These are phyloP conservation scores for Procambarus virginalis DNA, from an alignment of 1,140 invertebrate genomes.

Conservation along the genomic window DNA sequence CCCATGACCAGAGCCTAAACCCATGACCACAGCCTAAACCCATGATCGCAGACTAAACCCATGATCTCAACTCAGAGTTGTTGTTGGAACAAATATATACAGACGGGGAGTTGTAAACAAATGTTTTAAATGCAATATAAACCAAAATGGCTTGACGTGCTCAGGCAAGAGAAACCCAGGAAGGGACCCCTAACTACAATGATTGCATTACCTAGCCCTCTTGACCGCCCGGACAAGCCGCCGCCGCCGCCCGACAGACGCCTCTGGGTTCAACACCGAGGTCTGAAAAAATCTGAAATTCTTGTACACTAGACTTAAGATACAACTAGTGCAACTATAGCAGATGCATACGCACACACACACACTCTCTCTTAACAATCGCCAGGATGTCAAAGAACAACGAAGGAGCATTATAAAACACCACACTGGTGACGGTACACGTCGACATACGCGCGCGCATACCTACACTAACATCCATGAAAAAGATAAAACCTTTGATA, in stretches of 20 bases:
- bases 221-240: conserved; percentile 1
- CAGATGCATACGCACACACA: conserved; percentile 1
- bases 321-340: conserved; percentile 23
- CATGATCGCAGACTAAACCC: too few species aligned
- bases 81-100: background rate
- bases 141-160: conserved; percentile 9
- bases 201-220: conserved; percentile 62
- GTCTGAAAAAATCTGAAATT: background rate
- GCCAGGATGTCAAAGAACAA: conserved; percentile 32
- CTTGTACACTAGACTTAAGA: conserved; percentile 7
- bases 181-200: conserved; percentile 18
- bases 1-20: too few species aligned
- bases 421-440: conserved; percentile 38
- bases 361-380: conserved; percentile 40
- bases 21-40: too few species aligned
- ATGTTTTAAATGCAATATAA: background rate
- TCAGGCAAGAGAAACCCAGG: conserved; percentile 11
- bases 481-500: conserved; percentile 55
- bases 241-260: too few species aligned
- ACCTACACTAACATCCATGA: conserved; percentile 23
- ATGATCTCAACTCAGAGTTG: background rate
- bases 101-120: conserved; percentile 2
- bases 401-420: conserved; percentile 40
- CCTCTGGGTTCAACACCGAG: too few species aligned
- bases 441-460: background rate